Base-by-base conservation (phyloP, 2,888 invertebrate genomes). In the Agrenia bidenticulata region DNA sequence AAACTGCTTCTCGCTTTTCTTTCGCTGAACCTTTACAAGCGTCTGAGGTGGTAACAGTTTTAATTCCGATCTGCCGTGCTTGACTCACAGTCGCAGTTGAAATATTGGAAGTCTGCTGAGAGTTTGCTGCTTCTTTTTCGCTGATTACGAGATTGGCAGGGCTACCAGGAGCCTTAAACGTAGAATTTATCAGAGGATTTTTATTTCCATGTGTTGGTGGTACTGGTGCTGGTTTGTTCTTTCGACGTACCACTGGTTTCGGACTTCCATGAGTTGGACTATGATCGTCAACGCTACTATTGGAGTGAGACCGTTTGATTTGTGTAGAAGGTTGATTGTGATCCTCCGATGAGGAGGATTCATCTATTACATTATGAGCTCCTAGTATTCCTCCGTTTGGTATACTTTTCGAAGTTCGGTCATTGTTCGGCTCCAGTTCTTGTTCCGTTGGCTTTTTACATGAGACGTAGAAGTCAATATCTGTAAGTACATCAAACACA, bases 181-280 rank as follows among this genome's bases (percentile, higher is more conserved):
- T 21, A 21, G 41, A 24, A 17, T 59, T 51, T 21, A 23, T 23
- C 5, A 55, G 32, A n/a, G 55, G 55, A 55, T 26, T 32, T 51
- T 21, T 51, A 51, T 51, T 51, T 4, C 17, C 15, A 5, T 37
- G 51, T 21, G 61, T 39, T 0, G 78, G 78, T 26, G 77, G 77
- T 32, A 75, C 73, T 11, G 78, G 78, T 13, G 84, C 81, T 4
- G 88, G 88, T 78, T 90, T 90, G 76, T 88, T 88, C 80, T 89
- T 89, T 77, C 89, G 84, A 65, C 90, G 82, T 73, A 85, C 80
- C 56, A 86, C 85, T 9, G 87, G 87, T 75, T 88, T 88, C 19
- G 89, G 90, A 80, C 90, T 90, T 41, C 88, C 86, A 75, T 87
- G 85, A 2, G 88, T 87, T 68, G 88, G 87, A 80, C 87, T 72